phyloP scores from a whole-genome alignment of 2,797 vertebrate species.

The Malurus splendens region DNA sequence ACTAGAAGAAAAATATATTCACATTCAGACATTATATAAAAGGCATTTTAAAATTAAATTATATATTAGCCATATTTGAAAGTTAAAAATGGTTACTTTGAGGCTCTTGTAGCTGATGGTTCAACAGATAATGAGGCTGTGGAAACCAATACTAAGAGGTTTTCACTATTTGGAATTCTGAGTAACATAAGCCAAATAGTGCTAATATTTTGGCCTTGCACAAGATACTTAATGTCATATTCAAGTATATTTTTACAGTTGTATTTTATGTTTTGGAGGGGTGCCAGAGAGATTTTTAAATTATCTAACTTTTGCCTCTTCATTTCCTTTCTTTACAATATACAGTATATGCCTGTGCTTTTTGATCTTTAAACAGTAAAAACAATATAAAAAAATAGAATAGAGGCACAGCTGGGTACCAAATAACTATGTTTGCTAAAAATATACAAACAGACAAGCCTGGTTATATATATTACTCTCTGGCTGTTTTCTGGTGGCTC shows the following conservation, averaged over 20 bases:
- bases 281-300: slow-evolving; percentile 57
- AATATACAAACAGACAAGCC: slow-evolving; percentile 26
- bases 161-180: slow-evolving; percentile 27
- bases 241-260: slow-evolving; percentile 48
- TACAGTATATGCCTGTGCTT: slow-evolving; percentile 23
- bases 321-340: slow-evolving; percentile 59
- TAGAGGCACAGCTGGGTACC: slow-evolving; percentile 32
- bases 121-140: slow-evolving; percentile 31
- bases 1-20: slow-evolving; percentile 32
- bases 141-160: slow-evolving; percentile 29
- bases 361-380: slow-evolving; percentile 50
- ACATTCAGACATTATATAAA: slow-evolving; percentile 1
- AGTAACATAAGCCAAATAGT: slow-evolving; percentile 54
- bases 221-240: slow-evolving; percentile 54
- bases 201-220: slow-evolving; percentile 45
- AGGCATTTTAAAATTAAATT: slow-evolving; percentile 13
- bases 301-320: slow-evolving; percentile 59
- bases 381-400: slow-evolving; percentile 36
- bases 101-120: slow-evolving; percentile 21
- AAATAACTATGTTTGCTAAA: slow-evolving; percentile 48
- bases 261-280: slow-evolving; percentile 53
- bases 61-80: slow-evolving; percentile 21
- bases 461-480: background rate
- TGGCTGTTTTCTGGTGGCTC: slow-evolving; percentile 14
- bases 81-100: slow-evolving; percentile 40